Evolutionary conservation across 1,140 invertebrate genomes (phyloP).

Genomic region (Fopius arisanus): DNA sequence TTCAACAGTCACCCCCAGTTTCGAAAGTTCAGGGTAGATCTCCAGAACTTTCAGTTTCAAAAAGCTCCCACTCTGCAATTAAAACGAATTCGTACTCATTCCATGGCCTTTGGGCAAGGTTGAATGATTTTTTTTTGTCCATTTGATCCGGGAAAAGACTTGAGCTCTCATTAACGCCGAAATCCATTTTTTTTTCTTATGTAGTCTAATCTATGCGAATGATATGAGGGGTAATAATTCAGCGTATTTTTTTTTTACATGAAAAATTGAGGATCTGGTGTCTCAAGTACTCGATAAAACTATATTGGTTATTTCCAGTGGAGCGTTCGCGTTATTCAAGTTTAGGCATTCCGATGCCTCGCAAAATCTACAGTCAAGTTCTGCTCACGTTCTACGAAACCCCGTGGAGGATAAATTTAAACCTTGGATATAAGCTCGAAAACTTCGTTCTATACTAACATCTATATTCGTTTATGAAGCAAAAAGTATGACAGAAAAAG

Average conservation of each 20-base stretch:
- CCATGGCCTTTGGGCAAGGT: too few relatives aligned
- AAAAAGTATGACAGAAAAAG: neutral
- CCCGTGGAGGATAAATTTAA: conserved; percentile 51
- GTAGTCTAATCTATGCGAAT: too few relatives aligned
- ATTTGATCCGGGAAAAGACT: neutral
- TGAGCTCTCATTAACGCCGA: too few relatives aligned
- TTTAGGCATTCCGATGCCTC: neutral
- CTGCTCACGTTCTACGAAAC: conserved; percentile 41
- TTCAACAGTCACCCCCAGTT: conserved; percentile 78
- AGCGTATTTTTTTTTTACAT: neutral
- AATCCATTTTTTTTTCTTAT: too few relatives aligned
- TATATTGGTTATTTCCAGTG: neutral
- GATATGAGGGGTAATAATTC: too few relatives aligned
- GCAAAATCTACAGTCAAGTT: neutral
- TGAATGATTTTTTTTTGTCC: too few relatives aligned
- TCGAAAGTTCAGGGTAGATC: conserved; percentile 83
- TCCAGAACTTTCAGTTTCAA: conserved; percentile 86
- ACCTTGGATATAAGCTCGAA: conserved; percentile 21
- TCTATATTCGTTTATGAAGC: conserved; percentile 29
- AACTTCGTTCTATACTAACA: conserved; percentile 10
- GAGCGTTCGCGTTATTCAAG: neutral
- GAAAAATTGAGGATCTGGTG: neutral
- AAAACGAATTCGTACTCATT: too few relatives aligned
- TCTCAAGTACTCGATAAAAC: neutral
- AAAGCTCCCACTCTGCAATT: conserved; percentile 79